Evolutionary conservation across 2,113 vertebrate species (phyloP).

Genomic region (Scatophagus argus): DNA sequence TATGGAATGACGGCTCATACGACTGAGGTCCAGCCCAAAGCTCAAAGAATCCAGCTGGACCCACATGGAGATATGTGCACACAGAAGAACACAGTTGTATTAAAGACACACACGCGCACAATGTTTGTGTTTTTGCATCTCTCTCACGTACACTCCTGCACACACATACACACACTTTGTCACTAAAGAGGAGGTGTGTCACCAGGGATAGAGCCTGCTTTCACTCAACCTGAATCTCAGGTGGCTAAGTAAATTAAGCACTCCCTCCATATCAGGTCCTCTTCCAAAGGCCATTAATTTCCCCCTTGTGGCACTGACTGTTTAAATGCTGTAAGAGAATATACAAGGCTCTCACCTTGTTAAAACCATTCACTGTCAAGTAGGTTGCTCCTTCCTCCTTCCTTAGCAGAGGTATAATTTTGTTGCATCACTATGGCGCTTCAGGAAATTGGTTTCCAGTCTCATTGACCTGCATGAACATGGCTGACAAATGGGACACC

Average conservation of each 20-base stretch:
- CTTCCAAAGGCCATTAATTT: slow-evolving; percentile 71
- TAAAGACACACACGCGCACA: not conserved
- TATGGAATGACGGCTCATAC: not conserved
- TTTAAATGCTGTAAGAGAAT: slow-evolving; percentile 55
- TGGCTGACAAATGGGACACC: slow-evolving; percentile 32
- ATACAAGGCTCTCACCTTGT: slow-evolving; percentile 53
- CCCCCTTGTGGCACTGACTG: slow-evolving; percentile 59
- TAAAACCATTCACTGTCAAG: slow-evolving; percentile 49
- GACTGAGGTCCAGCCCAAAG: slow-evolving; percentile 17
- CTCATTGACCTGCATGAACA: slow-evolving; percentile 6
- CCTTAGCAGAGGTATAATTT: slow-evolving; percentile 32
- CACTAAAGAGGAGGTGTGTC: slow-evolving; percentile 57
- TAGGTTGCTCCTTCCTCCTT: slow-evolving; percentile 12
- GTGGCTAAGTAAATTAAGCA: slow-evolving; percentile 74
- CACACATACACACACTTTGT: slow-evolving; percentile 1
- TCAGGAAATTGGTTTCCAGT: slow-evolving; percentile 36
- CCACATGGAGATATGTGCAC: not conserved
- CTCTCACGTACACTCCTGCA: not conserved
- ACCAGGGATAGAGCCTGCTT: slow-evolving; percentile 54
- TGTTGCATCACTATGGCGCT: not conserved
- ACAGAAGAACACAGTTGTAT: not conserved
- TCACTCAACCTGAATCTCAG: slow-evolving; percentile 68
- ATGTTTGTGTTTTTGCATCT: slow-evolving; percentile 20
- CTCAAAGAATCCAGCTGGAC: slow-evolving; percentile 12
- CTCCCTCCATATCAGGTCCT: slow-evolving; percentile 56